phyloP scores from a whole-genome alignment of 1,140 invertebrate species.

The Drosophila parabipectinata region DNA sequence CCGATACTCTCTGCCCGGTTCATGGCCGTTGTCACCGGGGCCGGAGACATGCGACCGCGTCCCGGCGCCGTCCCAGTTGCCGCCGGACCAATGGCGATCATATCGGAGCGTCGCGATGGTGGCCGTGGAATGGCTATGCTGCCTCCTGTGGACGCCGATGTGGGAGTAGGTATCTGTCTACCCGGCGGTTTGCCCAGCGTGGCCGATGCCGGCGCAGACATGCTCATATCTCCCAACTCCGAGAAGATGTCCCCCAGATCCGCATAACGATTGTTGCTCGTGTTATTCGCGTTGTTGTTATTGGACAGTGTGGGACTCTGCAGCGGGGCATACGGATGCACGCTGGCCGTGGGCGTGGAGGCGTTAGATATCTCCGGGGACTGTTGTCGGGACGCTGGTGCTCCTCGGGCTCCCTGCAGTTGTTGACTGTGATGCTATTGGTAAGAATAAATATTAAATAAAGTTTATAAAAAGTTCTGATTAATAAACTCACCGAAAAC shows the following conservation, averaged over 20 bases:
- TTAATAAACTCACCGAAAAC: constrained; percentile 76
- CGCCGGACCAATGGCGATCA: constrained; percentile 84
- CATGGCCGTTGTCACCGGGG: constrained; percentile 84
- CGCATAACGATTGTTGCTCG: constrained; percentile 75
- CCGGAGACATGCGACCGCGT: constrained; percentile 88
- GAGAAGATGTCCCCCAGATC: constrained; percentile 93
- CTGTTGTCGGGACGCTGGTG: constrained; percentile 84
- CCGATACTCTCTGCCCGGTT: constrained; percentile 91
- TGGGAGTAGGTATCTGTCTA: constrained; percentile 88
- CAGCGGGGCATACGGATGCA: constrained; percentile 92
- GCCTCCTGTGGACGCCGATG: constrained; percentile 86
- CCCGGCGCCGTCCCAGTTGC: constrained; percentile 69
- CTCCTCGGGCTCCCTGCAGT: constrained; percentile 62
- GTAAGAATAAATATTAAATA: constrained; percentile 84
- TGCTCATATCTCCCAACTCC: constrained; percentile 91
- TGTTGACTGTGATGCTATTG: constrained; percentile 83
- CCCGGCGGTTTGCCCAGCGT: constrained; percentile 84
- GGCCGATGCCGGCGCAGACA: constrained; percentile 88
- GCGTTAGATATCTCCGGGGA: constrained; percentile 93
- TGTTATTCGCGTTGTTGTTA: constrained; percentile 84
- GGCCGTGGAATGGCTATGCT: constrained; percentile 93
- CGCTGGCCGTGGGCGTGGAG: constrained; percentile 92
- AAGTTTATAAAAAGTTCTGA: background rate
- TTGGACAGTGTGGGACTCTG: constrained; percentile 89
- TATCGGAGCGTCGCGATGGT: constrained; percentile 91